These are phyloP conservation scores for Bubo blakistoni DNA, from an alignment of 2,113 vertebrate genomes.

Conservation along the genomic window DNA sequence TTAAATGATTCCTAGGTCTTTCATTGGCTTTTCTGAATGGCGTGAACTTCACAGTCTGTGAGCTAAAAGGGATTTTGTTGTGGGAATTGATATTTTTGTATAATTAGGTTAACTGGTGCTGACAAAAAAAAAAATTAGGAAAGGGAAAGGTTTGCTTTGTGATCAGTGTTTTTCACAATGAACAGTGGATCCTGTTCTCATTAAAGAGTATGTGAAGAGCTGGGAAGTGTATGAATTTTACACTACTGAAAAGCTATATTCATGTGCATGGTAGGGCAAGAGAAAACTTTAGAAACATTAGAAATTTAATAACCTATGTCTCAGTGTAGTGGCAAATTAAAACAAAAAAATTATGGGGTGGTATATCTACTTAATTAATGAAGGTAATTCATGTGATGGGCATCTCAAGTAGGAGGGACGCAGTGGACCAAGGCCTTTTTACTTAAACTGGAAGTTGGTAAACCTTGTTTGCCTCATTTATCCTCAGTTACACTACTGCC, in stretches of 20 bases:
- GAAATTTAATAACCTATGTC: not conserved
- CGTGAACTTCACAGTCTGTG: not conserved
- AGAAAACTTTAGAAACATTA: not conserved
- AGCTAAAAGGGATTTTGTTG: not conserved
- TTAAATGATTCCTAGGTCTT: not conserved
- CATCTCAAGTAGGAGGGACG: not conserved
- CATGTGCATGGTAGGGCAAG: not conserved
- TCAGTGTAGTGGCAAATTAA: not conserved
- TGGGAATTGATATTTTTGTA: not conserved
- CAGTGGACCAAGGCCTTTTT: not conserved
- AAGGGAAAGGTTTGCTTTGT: not conserved
- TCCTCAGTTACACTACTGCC: not conserved
- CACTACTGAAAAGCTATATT: not conserved
- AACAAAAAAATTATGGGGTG: accelerated
- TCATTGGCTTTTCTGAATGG: not conserved
- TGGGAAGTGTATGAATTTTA: not conserved
- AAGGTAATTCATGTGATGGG: not conserved
- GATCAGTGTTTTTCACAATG: not conserved
- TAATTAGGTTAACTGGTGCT: not conserved
- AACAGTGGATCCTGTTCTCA: not conserved
- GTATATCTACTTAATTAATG: not conserved
- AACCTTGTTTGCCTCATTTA: not conserved
- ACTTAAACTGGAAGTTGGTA: not conserved
- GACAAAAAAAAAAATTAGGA: not conserved
- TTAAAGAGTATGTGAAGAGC: not conserved